Evolutionary conservation across 2,113 vertebrate species (phyloP), one percentile per base, ranked within the genome.

Genomic region (Bufo bufo): DNA sequence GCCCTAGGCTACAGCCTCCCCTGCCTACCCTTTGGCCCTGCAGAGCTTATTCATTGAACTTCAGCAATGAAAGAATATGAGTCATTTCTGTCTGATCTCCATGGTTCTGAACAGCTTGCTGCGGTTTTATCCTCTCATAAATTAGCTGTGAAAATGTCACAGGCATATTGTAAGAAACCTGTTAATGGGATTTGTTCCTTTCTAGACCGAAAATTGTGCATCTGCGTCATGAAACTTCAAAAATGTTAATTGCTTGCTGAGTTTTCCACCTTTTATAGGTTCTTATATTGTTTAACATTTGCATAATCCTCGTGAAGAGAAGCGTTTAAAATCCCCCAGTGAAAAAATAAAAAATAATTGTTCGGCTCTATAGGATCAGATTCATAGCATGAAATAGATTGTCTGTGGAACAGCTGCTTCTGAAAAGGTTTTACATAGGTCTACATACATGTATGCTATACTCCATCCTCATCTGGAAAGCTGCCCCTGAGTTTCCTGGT

Each of bases 111-210:
- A 66, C 59, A 50, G 17, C 61, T 82, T 49, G 80, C 19, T 13
- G n/a, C 8, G 43, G 3, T 58, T 82, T 43, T 47, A 0, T 63
- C 6, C 59, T 63, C 69, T 59, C 43, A 63, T 82, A 82, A 82
- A 66, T 82, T 65, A 82, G 61, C 8, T 14, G 81, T 66, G 81
- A 49, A 50, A 66, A 82, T 66, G 45, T 65, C 59, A 50, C 58
- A 14, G 12, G 79, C 33, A 63, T 23, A 65, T 50, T 82, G 59
- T 49, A 65, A 65, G 80, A 82, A 43, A 63, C 59, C 23, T 63
- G 81, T 50, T 82, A 82, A 82, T 66, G 63, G 43, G 58, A 61
- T 82, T 82, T 49, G 20, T 82, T 82, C 58, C 59, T 82, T 56
- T 81, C 56, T 13, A 45, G 78, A 81, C 78, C 9, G 45, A 12